A percentile compares a stretch with the other conserved stretches of the same genome.
These are phyloP conservation scores for Potamarius usumacintae DNA, from an alignment of 2,113 vertebrate species.

Conservation along the genomic window DNA sequence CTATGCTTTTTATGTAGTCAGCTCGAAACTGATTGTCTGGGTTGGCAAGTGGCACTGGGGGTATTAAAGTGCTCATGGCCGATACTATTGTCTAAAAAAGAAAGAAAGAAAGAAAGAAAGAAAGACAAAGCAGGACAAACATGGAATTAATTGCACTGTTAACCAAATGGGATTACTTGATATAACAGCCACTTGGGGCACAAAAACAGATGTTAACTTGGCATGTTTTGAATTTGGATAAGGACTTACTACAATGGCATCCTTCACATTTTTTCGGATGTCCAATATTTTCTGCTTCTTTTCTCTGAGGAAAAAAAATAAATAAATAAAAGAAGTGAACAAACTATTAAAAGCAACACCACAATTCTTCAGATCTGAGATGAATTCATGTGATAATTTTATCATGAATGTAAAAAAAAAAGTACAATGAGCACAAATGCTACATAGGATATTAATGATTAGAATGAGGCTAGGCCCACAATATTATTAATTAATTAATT, in stretches of 20 bases:
- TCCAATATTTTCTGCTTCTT: conserved; percentile 93
- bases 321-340: not conserved
- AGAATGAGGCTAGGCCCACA: not conserved
- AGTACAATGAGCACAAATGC: not conserved
- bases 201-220: conserved; percentile 16
- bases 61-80: conserved; percentile 90
- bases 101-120: conserved; percentile 54
- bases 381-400: not conserved
- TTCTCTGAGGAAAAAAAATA: conserved; percentile 74
- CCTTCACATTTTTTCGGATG: conserved; percentile 92
- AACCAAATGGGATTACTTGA: conserved; percentile 64
- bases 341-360: not conserved
- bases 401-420: not conserved
- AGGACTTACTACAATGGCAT: conserved; percentile 88
- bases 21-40: conserved; percentile 84
- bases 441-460: not conserved
- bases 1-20: conserved; percentile 91
- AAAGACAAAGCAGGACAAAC: conserved; percentile 46
- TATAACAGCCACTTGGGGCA: conserved; percentile 32
- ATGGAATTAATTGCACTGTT: conserved; percentile 56
- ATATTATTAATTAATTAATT: not conserved
- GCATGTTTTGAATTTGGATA: not conserved
- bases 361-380: not conserved
- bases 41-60: conserved; percentile 85
- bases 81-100: conserved; percentile 85